Evolutionary conservation across 2,797 vertebrate species (phyloP), one percentile per base, ranked within the genome.

Genomic region (Netta rufina): DNA sequence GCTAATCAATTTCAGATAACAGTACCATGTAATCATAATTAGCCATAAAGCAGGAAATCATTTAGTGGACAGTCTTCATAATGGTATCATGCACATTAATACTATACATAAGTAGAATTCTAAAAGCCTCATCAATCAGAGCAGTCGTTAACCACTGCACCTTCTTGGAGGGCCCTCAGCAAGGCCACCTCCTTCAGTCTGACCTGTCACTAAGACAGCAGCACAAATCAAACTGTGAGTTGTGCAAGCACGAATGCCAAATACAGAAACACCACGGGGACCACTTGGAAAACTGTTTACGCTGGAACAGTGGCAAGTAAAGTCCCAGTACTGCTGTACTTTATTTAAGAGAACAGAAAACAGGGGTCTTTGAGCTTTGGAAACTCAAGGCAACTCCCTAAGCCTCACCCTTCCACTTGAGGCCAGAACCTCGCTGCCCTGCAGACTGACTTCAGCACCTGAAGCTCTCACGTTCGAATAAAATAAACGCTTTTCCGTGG

Each of bases 321-420:
- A 75, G 20, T 39, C 32, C 28, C 33, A 30, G 1, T 10, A 47
- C 27, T 14, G 11, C 11, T 15, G 6, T 1, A 38, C 4, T 75
- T 67, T 27, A 45, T 4, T 60, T 8, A 0, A 47, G 41, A 51
- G 5, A 10, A 4, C 45, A 43, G 57, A 33, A 30, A 2, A 0
- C 0, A 3, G 3, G n/a, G 3, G 1, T 6, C 57, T 86, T 19
- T 38, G 12, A 65, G 60, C 54, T 74, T 53, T 18, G 25, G 32
- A 24, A 69, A 73, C 39, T 39, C 24, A 61, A 16, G n/a, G 24
- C 61, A 80, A 49, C 36, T 57, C 0, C 4, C 33, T 21, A 72
- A 88, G 71, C 30, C 49, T 1, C 25, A 7, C 3, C 22, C 32
- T 62, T 17, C 14, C 49, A 4, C 14, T 28, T 80, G 7, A 41